Evolutionary conservation across 2,113 vertebrate genomes (phyloP), one percentile per base, ranked within the genome.

Genomic region (Nothobranchius furzeri): DNA sequence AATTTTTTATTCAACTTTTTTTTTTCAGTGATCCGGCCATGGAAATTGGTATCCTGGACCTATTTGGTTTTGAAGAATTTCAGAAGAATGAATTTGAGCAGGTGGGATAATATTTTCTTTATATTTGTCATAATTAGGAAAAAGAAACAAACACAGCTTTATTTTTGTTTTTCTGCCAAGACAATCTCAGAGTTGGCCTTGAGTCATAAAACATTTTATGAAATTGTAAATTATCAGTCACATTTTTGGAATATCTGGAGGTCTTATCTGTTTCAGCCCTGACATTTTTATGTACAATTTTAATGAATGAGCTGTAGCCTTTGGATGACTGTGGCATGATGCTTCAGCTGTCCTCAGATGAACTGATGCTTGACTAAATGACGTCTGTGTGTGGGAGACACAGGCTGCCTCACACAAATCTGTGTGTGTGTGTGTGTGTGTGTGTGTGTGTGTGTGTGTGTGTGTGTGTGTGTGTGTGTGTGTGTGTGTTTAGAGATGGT

Each of bases 21-120:
- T 40, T 35, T 80, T 72, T 10, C 79, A 98, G 96, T 69, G 87
- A 93, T 53, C 93, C 93, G 37, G 73, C 90, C 0, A 76, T 95
- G 85, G 94, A 95, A 88, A 94, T 99, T 63, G 94, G 93, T 57
- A 93, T 99, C 69, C 81, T 99, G 89, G 96, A 99, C 87, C 93
- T 98, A 78, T 98, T 95, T 87, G 97, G 97, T 54, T 98, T 98
- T 92, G 94, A 98, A 89, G 95, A 95, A 73, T 95, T 97, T 89
- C 95, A 94, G 48, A 95, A 89, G 85, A 99, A 98, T 87, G 90
- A 90, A 56, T 98, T 94, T 83, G 97, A 98, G 83, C 95, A 99
- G 94, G 97, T 98, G 62, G 74, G 88, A 49, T 2, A 36, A 63
- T 43, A 7, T 7, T 68, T n/a, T 56, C 9, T 37, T 40, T 7